phyloP scores from a whole-genome alignment of 2,113 vertebrate species.

The Oncorhynchus tshawytscha region DNA sequence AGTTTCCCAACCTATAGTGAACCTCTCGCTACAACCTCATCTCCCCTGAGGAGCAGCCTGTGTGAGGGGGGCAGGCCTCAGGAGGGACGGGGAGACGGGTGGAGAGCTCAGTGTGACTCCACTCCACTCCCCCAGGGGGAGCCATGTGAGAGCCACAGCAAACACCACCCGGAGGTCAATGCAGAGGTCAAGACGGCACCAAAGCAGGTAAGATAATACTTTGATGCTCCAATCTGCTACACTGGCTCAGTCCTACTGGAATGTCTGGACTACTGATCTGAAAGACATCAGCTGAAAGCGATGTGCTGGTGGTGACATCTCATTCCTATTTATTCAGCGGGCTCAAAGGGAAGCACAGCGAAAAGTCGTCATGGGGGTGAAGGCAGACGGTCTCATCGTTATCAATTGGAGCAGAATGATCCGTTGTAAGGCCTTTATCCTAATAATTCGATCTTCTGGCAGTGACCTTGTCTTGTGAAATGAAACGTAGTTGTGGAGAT shows the following conservation, averaged over 20 bases:
- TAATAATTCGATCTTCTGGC: no score
- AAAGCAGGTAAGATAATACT: slow-evolving; percentile 45
- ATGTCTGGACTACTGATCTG: no score
- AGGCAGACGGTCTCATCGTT: no score
- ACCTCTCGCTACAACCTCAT: background rate
- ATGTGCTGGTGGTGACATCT: no score
- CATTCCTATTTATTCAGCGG: background rate
- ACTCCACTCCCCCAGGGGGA: slow-evolving; percentile 31
- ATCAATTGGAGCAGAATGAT: no score
- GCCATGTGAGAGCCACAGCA: slow-evolving; percentile 18
- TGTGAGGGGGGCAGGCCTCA: background rate
- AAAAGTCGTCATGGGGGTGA: no score
- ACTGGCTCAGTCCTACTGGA: no score
- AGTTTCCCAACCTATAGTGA: slow-evolving; percentile 19
- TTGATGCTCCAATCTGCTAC: no score
- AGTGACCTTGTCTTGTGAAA: no score
- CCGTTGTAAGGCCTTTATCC: no score
- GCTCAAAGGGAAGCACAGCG: slow-evolving; percentile 17
- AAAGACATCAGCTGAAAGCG: no score
- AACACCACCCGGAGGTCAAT: slow-evolving; percentile 22
- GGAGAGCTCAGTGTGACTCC: slow-evolving; percentile 18
- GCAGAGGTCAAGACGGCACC: background rate
- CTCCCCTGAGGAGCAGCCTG: background rate
- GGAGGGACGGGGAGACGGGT: background rate
- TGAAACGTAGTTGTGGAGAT: no score